Base-by-base conservation (phyloP, 2,113 vertebrate genomes). In the Electrona antarctica region DNA sequence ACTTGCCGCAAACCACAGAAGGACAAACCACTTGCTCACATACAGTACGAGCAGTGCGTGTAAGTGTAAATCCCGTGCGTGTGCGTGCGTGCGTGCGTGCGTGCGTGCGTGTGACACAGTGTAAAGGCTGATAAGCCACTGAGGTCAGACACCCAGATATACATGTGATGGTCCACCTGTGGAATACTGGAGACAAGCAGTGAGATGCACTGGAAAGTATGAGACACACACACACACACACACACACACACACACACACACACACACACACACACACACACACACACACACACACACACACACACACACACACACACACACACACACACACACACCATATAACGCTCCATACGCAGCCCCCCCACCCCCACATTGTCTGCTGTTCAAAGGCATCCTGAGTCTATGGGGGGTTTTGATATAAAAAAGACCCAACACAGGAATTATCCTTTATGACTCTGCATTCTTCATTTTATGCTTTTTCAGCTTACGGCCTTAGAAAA, bases 381-480 rank as follows among this genome's bases (percentile, higher is more conserved):
- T 21, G 62, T 90, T 90, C 80, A 89, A 88, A 89, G 86, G 62
- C 80, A 90, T 85, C 69, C 80, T 85, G 80, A 83, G 75, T 73
- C 87, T 72, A 86, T 82, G 77, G 87, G 90, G 76, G 85, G 85
- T 69, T 85, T 88, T 64, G 15, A 86, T 90, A 90, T 91, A 87
- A 89, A 87, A 89, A 13, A 15, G 21, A 13, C 47, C 67, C 69
- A 58, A 77, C 82, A 83, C 76, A 84, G 75, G 79, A 85, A 90
- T 90, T 81, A 89, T 78, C 68, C 73, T 92, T 91, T 91, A 93
- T 88, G 83, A 84, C 77, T 88, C 74, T 66, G 76, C 87, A 92
- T 91, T 92, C 89, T 91, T 89, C 49, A 84, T 79, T 92, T 91
- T 85, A 92, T 88, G 87, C 80, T 85, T 89, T 90, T 89, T 83